These are phyloP conservation scores for Anableps anableps DNA, from an alignment of 2,797 vertebrate genomes.

Conservation along the genomic window DNA sequence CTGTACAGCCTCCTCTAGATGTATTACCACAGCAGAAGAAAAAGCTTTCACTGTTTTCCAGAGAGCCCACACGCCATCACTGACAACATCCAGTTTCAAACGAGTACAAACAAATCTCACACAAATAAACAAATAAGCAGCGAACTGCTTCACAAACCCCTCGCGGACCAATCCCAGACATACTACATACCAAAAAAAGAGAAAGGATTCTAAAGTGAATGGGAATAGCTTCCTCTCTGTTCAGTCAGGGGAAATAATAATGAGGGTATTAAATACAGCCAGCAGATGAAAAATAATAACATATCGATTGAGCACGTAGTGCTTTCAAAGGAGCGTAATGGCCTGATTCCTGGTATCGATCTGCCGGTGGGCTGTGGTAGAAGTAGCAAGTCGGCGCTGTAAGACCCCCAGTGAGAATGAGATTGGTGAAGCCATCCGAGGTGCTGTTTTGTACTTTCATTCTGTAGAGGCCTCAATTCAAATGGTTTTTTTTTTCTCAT, in stretches of 20 bases:
- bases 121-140: conserved; percentile 31
- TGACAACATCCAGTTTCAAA: conserved; percentile 45
- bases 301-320: conserved; percentile 82
- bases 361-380: conserved; percentile 61
- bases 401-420: conserved; percentile 80
- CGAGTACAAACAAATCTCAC: conserved; percentile 43
- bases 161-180: conserved; percentile 40
- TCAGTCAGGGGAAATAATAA: conserved; percentile 82
- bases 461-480: conserved; percentile 62
- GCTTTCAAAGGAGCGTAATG: conserved; percentile 83
- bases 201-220: conserved; percentile 51
- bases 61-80: conserved; percentile 30
- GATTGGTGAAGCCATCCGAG: conserved; percentile 76
- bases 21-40: conserved; percentile 24
- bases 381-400: conserved; percentile 65
- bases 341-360: conserved; percentile 86
- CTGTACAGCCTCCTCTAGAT: conserved; percentile 17
- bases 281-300: conserved; percentile 88
- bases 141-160: conserved; percentile 27
- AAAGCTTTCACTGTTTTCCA: conserved; percentile 38
- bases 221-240: conserved; percentile 74
- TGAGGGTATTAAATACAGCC: conserved; percentile 86
- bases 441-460: conserved; percentile 69
- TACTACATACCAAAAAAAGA: conserved; percentile 14
- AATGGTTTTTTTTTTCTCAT: conserved; percentile 27